Percentiles rank a stretch among this genome's conserved stretches.
These are phyloP conservation scores for Ochropleura leucogaster DNA, from an alignment of 2,888 invertebrate species.

Conservation along the genomic window DNA sequence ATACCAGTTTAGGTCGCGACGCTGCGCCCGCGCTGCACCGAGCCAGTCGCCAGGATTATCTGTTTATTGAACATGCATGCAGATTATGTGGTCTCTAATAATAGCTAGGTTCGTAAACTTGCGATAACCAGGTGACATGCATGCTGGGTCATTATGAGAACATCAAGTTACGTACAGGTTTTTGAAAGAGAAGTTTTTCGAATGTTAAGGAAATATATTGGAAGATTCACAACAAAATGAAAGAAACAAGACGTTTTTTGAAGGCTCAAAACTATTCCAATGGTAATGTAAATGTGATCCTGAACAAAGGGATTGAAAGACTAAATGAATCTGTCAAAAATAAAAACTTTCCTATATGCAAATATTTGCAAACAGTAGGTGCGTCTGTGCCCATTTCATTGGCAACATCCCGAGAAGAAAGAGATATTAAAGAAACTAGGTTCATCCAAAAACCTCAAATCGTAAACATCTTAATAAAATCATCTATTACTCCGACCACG, in stretches of 20 bases:
- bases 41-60: slow-evolving; percentile 58
- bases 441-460: slow-evolving; percentile 6
- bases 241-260: background rate
- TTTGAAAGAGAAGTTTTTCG: background rate
- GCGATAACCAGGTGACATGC: slow-evolving; percentile 56
- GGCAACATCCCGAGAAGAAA: slow-evolving; percentile 2
- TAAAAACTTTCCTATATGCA: too few species aligned
- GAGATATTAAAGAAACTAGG: slow-evolving; percentile 1
- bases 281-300: too few species aligned
- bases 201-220: background rate
- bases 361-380: slow-evolving; percentile 5
- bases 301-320: background rate
- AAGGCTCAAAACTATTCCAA: background rate
- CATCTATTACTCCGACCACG: slow-evolving; percentile 33
- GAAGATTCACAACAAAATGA: background rate
- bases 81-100: slow-evolving; percentile 64
- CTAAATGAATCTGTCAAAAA: background rate
- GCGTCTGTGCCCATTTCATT: background rate
- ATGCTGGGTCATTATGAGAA: slow-evolving; percentile 20
- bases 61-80: slow-evolving; percentile 68
- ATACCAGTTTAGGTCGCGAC: slow-evolving; percentile 68
- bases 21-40: slow-evolving; percentile 48
- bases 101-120: slow-evolving; percentile 55
- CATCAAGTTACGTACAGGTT: slow-evolving; percentile 2
- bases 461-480: slow-evolving; percentile 50